These are phyloP conservation scores for Aleiodes testaceus DNA, from an alignment of 2,888 invertebrate species.

Conservation along the genomic window DNA sequence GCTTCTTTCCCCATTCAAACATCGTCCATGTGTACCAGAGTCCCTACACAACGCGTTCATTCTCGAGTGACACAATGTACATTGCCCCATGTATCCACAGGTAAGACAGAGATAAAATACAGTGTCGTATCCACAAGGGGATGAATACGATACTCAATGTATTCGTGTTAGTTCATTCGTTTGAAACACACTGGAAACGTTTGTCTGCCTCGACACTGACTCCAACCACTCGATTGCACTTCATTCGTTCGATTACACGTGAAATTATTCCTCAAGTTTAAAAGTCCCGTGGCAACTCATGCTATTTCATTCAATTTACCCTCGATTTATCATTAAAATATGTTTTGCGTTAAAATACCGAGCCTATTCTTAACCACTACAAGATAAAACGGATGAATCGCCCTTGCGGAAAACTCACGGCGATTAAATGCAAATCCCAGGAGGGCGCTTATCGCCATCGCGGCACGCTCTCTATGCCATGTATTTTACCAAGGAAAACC, in stretches of 20 bases:
- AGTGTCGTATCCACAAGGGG: slow-evolving; percentile 4
- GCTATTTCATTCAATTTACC: slow-evolving; percentile 61
- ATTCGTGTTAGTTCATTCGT: slow-evolving; percentile 19
- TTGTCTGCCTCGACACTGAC: slow-evolving; percentile 52
- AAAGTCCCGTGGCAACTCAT: no score
- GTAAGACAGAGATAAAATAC: slow-evolving; percentile 20
- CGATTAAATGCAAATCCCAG: slow-evolving; percentile 63
- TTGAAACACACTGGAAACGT: background rate
- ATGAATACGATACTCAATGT: slow-evolving; percentile 22
- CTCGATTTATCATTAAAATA: no score
- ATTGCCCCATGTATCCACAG: slow-evolving; percentile 3
- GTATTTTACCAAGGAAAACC: slow-evolving; percentile 45
- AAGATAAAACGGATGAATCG: slow-evolving; percentile 25
- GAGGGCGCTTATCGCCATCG: slow-evolving; percentile 56
- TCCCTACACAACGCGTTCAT: background rate
- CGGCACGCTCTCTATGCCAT: slow-evolving; percentile 50
- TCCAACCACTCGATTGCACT: no score
- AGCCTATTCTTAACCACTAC: slow-evolving; percentile 40
- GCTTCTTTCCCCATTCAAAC: no score
- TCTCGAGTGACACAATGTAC: slow-evolving; percentile 30
- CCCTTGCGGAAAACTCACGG: slow-evolving; percentile 43
- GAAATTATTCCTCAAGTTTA: no score
- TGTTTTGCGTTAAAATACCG: slow-evolving; percentile 33
- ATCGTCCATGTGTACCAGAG: no score
- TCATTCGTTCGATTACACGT: slow-evolving; percentile 56